Evolutionary conservation across 2,113 vertebrate genomes (phyloP), one percentile per base, ranked within the genome.

Genomic region (Semicossyphus pulcher): DNA sequence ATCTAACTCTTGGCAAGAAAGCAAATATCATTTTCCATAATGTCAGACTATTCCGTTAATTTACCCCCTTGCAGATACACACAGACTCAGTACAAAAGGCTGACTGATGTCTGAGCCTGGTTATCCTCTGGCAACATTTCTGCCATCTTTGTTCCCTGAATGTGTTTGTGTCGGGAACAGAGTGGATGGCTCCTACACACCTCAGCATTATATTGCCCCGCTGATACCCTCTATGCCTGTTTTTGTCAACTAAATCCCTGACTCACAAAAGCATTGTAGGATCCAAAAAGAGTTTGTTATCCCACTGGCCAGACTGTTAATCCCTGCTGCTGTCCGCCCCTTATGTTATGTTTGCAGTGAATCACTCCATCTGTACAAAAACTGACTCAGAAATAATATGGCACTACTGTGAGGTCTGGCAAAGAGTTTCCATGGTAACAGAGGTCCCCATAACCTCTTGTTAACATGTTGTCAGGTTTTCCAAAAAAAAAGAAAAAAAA

Each of bases 231-330:
- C 72, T 31, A 21, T 64, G 58, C 58, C 31, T 71, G 63, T 77
- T 70, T 89, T 88, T 91, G 86, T 91, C 68, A 60, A 4, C 68
- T 65, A 84, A 88, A 90, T 91, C 84, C 82, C 71, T 51, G 36
- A 81, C 75, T 73, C 58, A 63, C 56, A 80, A 48, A 62, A 36
- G 64, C 61, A 31, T 75, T 80, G 60, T 54, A 65, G 59, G 62
- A 70, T 78, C 75, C 70, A 81, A 66, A 87, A 81, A 59, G 84
- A 78, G 48, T 74, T 59, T 61, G 67, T 78, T 72, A 77, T 87
- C 85, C 80, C 76, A 47, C 69, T 23, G 60, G 68, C 81, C 81
- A 70, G 78, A 85, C 80, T 57, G 65, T 75, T 90, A 87, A 91
- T 86, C 86, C 88, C 75, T 20, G 23, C 76, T 79, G 70, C 65